Base-by-base conservation (phyloP, 2,797 vertebrate species). In the Microhierax caerulescens region DNA sequence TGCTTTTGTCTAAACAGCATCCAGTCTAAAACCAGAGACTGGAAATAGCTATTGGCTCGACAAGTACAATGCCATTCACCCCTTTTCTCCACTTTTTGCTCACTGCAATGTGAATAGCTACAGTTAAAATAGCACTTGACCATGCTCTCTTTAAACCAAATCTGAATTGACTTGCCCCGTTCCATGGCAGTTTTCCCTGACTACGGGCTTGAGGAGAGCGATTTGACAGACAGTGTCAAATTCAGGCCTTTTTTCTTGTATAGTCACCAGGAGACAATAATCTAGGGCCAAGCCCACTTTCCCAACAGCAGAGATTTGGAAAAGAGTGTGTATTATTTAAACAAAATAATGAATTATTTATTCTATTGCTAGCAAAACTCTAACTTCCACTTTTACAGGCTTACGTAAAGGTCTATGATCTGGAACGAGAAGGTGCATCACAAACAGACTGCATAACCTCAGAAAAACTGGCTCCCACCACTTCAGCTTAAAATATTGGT, bases 311-410 rank as follows among this genome's bases (percentile, higher is more conserved):
- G 39, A 54, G 37, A 78, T 69, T 69, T 45, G 56, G 63, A 28
- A 69, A 91, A 7, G 1, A 80, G 20, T 21, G 30, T 32, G 13
- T 16, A 61, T 41, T 45, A 74, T 41, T 93, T 90, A 88, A 90
- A 92, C 48, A 91, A 82, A 91, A 67, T 13, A 65, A 80, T 47
- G 1, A 89, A 56, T 80, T 83, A 50, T 83, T 95, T 86, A 80
- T 93, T 86, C 32, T 23, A 16, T 36, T 69, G 36, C 69, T 69
- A 75, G 36, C 14, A 93, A 70, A 86, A 84, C 32, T 65, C 59
- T 72, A 67, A 59, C 39, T 63, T 69, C 37, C 28, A 59, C 18
- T 57, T 75, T 56, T 43, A 65, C 51, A 75, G 36, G 14, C 61
- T 86, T 54, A 57, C 24, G 45, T 28, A 72, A 81, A 80, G 0